Conservation (phyloP, 2,888 invertebrate genomes). For the Amblyjoppa fuscipennis region DNA sequence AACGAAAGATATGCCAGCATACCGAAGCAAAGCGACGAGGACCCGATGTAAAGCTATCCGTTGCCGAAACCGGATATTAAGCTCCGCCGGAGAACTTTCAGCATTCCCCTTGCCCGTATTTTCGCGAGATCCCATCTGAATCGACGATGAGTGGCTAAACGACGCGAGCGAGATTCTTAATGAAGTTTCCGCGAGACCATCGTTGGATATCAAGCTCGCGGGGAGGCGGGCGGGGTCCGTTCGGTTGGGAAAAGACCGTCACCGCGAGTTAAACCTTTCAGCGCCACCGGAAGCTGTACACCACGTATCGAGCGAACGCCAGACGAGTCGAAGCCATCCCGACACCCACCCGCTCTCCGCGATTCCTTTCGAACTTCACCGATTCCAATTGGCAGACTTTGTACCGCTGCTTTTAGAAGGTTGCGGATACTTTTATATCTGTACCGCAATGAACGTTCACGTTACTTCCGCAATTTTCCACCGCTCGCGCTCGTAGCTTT, state of each 20-base stretch:
- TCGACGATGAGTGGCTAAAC: neutral
- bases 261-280: neutral
- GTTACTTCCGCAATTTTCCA: constrained; percentile 55
- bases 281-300: neutral
- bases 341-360: neutral
- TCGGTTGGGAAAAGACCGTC: neutral
- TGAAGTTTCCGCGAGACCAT: neutral
- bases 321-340: neutral
- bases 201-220: neutral
- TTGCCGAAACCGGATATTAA: constrained; percentile 37
- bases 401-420: neutral
- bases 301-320: neutral
- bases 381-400: constrained; percentile 5
- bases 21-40: constrained; percentile 25
- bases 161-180: constrained; percentile 22
- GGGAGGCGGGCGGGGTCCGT: neutral
- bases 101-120: neutral
- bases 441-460: constrained; percentile 5
- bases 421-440: neutral
- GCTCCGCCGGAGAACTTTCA: neutral
- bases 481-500: constrained; percentile 2
- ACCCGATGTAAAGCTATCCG: neutral
- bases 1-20: constrained; percentile 28
- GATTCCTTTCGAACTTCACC: constrained; percentile 20
- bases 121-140: neutral